Base-by-base conservation (phyloP, 2,888 invertebrate species). In the Noctua pronuba region DNA sequence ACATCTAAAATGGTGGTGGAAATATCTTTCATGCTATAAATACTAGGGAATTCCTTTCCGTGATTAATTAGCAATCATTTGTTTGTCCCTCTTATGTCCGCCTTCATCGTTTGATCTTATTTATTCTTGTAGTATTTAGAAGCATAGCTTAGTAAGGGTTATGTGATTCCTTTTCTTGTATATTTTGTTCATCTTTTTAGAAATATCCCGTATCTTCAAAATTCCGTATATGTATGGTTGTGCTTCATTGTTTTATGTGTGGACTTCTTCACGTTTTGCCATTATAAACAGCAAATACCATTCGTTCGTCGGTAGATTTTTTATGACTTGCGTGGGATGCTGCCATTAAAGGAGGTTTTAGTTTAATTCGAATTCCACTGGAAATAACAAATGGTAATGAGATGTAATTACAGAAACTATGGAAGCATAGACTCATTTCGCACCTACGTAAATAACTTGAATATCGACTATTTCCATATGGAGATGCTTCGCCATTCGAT, bases 321-420 rank as follows among this genome's bases (percentile, higher is more conserved):
- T 79, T 74, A 79, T 55, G 67, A 60, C 79, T 31, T 13, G 67
- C 49, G 83, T 83, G 62, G 83, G 82, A 60, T 3, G 74, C 35
- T 38, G 65, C 67, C 49, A 16, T 41, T 68, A 79, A 82, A 74
- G 73, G 70, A 70, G 24, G n/a, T 67, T 65, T 66, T 67, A 28
- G 60, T 66, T 52, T 52, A 52, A 28, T 62, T 49, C 6, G n/a
- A 74, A 79, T 79, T 74, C 79, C 67, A 74, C 16, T 74, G 21
- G 62, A 74, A 68, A 60, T 64, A 74, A 79, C 62, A 74, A 70
- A 82, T 79, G 74, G 7, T 83, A 38, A 82, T 83, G 62, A 73
- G 79, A 24, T 58, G 62, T 83, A 64, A 83, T 71, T 82, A 83
- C 13, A 28, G 31, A 78, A 83, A 49, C 35, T 71, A 46, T 52